phyloP scores from a whole-genome alignment of 2,797 vertebrate genomes.

The Gymnocypris eckloni region DNA sequence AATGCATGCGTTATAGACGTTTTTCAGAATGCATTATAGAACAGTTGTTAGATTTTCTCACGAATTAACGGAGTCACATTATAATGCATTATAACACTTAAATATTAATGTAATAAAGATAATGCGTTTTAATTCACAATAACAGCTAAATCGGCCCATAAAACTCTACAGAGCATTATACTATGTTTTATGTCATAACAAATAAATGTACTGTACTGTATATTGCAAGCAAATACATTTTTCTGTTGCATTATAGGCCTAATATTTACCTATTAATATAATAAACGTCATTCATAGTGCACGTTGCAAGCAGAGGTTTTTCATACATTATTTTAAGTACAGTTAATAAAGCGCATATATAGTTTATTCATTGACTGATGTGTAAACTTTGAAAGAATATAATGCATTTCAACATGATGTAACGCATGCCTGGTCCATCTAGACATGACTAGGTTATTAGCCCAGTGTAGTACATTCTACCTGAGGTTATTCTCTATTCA shows the following conservation, averaged over 20 bases:
- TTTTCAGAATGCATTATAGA: not conserved
- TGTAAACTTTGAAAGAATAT: not conserved
- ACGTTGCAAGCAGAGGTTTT: not conserved
- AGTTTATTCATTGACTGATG: not conserved
- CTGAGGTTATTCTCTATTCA: not conserved
- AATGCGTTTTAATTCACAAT: not conserved
- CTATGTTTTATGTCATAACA: not conserved
- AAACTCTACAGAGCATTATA: not conserved
- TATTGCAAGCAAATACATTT: not conserved
- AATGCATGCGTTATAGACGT: not conserved
- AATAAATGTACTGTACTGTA: not conserved
- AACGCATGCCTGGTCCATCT: not conserved
- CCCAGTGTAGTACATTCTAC: not conserved
- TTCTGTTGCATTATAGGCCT: not conserved
- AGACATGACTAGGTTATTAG: not conserved
- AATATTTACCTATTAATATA: not conserved
- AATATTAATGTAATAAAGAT: not conserved
- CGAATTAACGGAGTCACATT: not conserved
- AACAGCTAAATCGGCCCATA: not conserved
- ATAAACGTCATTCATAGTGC: not conserved
- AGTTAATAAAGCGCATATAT: too few relatives aligned
- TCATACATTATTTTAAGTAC: not conserved
- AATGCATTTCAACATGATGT: not conserved
- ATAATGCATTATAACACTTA: not conserved
- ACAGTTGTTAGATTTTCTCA: not conserved